A percentile compares a stretch with the other conserved stretches of the same genome.
These are phyloP conservation scores for Pachyramphus minor DNA, from an alignment of 2,113 vertebrate species.

Conservation along the genomic window DNA sequence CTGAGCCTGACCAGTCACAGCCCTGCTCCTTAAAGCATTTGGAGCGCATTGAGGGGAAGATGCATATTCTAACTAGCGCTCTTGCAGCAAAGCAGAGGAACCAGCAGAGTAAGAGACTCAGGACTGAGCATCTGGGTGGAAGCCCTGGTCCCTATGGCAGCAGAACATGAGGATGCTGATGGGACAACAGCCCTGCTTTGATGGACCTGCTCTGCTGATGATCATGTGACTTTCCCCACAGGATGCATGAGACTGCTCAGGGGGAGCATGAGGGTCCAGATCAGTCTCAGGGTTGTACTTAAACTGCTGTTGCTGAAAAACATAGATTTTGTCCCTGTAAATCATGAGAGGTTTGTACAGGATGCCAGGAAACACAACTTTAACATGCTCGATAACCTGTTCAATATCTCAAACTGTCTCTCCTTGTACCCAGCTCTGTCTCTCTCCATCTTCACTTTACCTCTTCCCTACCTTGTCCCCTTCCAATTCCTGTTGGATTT, in stretches of 20 bases:
- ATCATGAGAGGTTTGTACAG: background rate
- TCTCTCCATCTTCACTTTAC: background rate
- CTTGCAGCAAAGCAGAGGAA: background rate
- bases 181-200: background rate
- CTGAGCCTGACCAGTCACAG: fast-evolving
- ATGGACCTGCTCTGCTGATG: background rate
- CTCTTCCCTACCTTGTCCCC: background rate
- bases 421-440: background rate
- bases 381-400: background rate
- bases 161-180: background rate
- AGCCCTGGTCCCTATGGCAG: background rate
- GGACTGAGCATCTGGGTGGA: background rate
- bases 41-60: background rate
- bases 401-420: background rate
- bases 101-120: background rate
- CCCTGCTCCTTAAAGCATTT: background rate
- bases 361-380: background rate
- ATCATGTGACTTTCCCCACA: background rate
- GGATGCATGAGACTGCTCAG: background rate
- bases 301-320: background rate
- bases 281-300: background rate
- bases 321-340: background rate
- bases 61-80: fast-evolving
- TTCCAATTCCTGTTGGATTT: background rate
- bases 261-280: background rate